These are phyloP conservation scores for Pteria penguin DNA, from an alignment of 2,888 invertebrate genomes.

Conservation along the genomic window DNA sequence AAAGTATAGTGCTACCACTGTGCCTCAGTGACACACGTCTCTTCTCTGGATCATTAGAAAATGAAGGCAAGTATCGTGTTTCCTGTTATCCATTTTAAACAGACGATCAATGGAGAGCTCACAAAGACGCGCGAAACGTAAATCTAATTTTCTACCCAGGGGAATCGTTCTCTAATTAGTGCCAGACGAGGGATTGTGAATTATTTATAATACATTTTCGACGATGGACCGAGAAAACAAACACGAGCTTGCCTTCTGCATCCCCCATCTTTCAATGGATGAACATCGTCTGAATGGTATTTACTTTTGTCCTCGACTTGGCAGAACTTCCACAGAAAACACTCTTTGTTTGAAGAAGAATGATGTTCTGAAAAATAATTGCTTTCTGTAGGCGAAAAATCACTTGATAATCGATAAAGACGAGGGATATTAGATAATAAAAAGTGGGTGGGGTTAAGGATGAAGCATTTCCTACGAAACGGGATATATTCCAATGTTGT, in stretches of 20 bases:
- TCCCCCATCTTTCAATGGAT: neutral
- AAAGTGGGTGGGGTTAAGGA: no score
- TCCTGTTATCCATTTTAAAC: constrained; percentile 36
- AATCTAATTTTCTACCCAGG: constrained; percentile 47
- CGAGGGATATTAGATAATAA: no score
- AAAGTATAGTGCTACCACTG: no score
- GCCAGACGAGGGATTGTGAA: constrained; percentile 38
- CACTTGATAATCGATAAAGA: no score
- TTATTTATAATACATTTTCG: constrained; percentile 37
- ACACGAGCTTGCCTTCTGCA: constrained; percentile 19
- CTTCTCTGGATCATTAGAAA: constrained; percentile 43
- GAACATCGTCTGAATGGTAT: neutral
- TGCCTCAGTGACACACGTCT: no score
- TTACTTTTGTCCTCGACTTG: constrained; percentile 6
- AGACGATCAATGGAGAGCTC: constrained; percentile 39
- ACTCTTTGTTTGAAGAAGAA: neutral
- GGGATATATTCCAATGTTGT: no score
- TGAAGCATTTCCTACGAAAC: no score
- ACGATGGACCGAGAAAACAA: constrained; percentile 40
- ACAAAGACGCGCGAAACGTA: constrained; percentile 47
- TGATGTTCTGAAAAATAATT: no score
- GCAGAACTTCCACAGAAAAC: constrained; percentile 11
- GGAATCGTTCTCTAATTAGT: constrained; percentile 44
- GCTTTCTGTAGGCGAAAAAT: no score
- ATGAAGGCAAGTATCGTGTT: constrained; percentile 43